Evolutionary conservation across 2,888 invertebrate genomes (phyloP), one percentile per base, ranked within the genome.

Genomic region (Bombyx huttoni): DNA sequence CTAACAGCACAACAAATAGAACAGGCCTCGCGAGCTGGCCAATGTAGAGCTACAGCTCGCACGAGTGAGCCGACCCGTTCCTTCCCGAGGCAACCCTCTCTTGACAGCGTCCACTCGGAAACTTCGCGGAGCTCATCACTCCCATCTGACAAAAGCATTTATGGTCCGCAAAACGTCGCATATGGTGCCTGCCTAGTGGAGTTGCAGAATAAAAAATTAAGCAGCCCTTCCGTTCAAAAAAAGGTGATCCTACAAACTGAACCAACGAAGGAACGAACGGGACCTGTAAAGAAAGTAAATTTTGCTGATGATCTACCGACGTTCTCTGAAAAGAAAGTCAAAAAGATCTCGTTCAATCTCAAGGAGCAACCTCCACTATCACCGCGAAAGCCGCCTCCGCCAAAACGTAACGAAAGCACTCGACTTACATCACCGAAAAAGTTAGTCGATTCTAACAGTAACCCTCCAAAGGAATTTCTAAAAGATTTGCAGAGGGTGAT

Each of bases 401-500:
- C 95, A 0, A 93, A 93, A 62, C 90, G 96, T 45, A 92, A 94
- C 53, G 95, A 95, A 65, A 91, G 90, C 58, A 94, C 94, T 0
- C 90, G 91, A 49, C 81, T 94, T 3, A 91, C 95, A 1, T 94
- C 94, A 8, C 95, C 94, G 5, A 94, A 94, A 72, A 94, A 94
- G 63, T 78, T 95, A 34, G 91, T 91, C 0, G 94, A 94, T 54
- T 92, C 92, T 0, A 90, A 90, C 54, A 92, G 92, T 59, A 93
- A 93, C 65, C 94, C 95, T 3, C 94, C 94, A 0, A 92, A 92
- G 34, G 95, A 95, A 54, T 97, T 97, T 70, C 87, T 97, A 48
- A 94, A 94, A 71, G 97, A 97, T 75, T 86, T 97, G 49, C 97
- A 97, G 70, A 90, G 96, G 51, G 97, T 97, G 0, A 97, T 97